These are phyloP conservation scores for Nasua narica DNA, from an alignment of 2,797 vertebrate species.

Conservation along the genomic window DNA sequence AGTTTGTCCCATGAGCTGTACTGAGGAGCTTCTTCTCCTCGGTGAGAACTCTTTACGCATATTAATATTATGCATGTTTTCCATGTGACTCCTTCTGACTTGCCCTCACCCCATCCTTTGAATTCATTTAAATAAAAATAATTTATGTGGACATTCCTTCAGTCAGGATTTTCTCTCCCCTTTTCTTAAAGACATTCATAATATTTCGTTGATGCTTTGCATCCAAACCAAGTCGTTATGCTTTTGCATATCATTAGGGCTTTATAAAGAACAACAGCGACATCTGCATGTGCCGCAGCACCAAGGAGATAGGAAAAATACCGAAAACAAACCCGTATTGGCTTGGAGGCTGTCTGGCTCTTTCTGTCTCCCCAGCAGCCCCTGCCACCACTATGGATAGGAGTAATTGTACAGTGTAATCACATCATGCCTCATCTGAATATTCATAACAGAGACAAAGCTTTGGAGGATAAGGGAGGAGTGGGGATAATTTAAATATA, in stretches of 20 bases:
- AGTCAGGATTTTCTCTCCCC: slow-evolving; percentile 79
- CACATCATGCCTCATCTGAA: slow-evolving; percentile 91
- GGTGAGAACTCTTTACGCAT: slow-evolving; percentile 85
- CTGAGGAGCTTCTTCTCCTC: slow-evolving; percentile 79
- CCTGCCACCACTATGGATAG: slow-evolving; percentile 70
- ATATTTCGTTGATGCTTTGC: slow-evolving; percentile 80
- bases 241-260: slow-evolving; percentile 88
- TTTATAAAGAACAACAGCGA: slow-evolving; percentile 99
- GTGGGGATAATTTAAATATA: slow-evolving; percentile 81
- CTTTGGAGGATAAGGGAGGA: slow-evolving; percentile 78
- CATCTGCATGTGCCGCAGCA: slow-evolving; percentile 97
- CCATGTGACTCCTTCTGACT: slow-evolving; percentile 86
- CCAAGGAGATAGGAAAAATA: slow-evolving; percentile 84
- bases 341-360: slow-evolving; percentile 77
- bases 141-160: slow-evolving; percentile 89
- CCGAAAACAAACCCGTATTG: slow-evolving; percentile 75
- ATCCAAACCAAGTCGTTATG: slow-evolving; percentile 84
- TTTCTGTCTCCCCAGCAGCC: slow-evolving; percentile 76
- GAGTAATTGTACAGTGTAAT: slow-evolving; percentile 91
- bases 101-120: slow-evolving; percentile 76
- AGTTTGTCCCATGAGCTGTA: slow-evolving; percentile 78
- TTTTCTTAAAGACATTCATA: slow-evolving; percentile 74
- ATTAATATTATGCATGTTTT: slow-evolving; percentile 92
- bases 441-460: slow-evolving; percentile 89
- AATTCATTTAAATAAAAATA: slow-evolving; percentile 86